A percentile compares a stretch with the other conserved stretches of the same genome.
Evolutionary conservation across 2,888 invertebrate genomes (phyloP).

Genomic region (Pelosia muscerda): DNA sequence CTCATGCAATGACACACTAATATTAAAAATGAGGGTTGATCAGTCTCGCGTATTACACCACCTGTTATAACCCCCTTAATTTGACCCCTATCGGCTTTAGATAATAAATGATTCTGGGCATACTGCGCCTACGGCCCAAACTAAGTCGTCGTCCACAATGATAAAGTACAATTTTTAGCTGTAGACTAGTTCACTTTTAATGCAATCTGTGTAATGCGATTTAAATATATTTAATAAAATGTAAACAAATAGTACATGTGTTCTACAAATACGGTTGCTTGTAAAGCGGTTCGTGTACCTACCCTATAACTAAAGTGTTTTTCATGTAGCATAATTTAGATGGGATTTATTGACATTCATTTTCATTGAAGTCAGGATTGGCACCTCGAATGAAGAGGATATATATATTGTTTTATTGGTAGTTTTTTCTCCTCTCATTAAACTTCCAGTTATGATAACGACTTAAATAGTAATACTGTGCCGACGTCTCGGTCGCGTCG

Average conservation of each 20-base stretch:
- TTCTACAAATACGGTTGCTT: slow-evolving; percentile 46
- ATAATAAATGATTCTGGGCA: slow-evolving; percentile 58
- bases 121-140: slow-evolving; percentile 9
- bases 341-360: neutral
- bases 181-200: slow-evolving; percentile 31
- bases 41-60: slow-evolving; percentile 66
- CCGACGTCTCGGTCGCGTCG: too few species aligned
- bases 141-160: neutral
- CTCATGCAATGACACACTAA: slow-evolving; percentile 45
- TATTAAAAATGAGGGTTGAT: slow-evolving; percentile 66
- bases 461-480: too few species aligned
- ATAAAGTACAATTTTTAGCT: slow-evolving; percentile 19
- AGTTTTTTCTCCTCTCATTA: too few species aligned
- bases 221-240: slow-evolving; percentile 61
- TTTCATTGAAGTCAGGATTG: neutral
- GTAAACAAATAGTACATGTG: slow-evolving; percentile 51
- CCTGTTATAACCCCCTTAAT: slow-evolving; percentile 65
- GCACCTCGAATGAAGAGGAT: too few species aligned
- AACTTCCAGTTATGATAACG: too few species aligned
- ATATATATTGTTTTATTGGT: too few species aligned
- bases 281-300: neutral
- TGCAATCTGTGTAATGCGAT: slow-evolving; percentile 64
- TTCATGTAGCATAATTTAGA: neutral
- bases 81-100: slow-evolving; percentile 53
- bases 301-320: slow-evolving; percentile 2